Evolutionary conservation across 1,140 invertebrate species (phyloP), one percentile per base, ranked within the genome.

Genomic region (Calephelis nemesis): DNA sequence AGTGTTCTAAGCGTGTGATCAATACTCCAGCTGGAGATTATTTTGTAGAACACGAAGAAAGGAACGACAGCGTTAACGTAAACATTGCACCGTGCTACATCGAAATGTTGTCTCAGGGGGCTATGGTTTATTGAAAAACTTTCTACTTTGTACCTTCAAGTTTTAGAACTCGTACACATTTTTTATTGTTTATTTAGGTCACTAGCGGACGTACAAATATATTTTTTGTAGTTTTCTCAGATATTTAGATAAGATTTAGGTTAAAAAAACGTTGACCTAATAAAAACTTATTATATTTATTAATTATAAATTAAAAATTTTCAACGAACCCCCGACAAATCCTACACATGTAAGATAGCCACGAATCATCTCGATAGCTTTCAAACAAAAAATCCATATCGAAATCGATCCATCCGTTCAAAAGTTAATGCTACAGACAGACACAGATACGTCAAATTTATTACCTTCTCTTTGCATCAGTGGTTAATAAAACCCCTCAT

Each of bases 61-160:
- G 69, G 69, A 75, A 69, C 60, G 74, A 72, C 63, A 71, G 75
- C 60, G 62, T 60, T 71, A 75, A 73, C 82, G 79, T 87, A 85
- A 85, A 87, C 85, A 87, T 80, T 68, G 76, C 75, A 67, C 78
- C 74, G 73, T 72, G 82, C 75, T 83, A 77, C 82, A 85, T 82
- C 82, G 84, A 87, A 85, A 87, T 84, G 83, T 83, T 87, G 84
- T 86, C 87, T 85, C 87, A 74, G 74, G 87, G 84, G 85, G 75
- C 76, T 71, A 79, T 83, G 80, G 81, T 88, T 85, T 89, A 87
- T 87, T 88, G 85, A 85, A 88, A 88, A 89, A 89, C 82, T 89
- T 89, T 84, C 73, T 78, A 74, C 70, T 74, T 74, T 76, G 70
- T 76, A 78, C 76, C 69, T 71, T 75, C 48, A 67, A 75, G 74